These are phyloP conservation scores for Malachius bipustulatus DNA, from an alignment of 2,888 invertebrate species.

Conservation along the genomic window DNA sequence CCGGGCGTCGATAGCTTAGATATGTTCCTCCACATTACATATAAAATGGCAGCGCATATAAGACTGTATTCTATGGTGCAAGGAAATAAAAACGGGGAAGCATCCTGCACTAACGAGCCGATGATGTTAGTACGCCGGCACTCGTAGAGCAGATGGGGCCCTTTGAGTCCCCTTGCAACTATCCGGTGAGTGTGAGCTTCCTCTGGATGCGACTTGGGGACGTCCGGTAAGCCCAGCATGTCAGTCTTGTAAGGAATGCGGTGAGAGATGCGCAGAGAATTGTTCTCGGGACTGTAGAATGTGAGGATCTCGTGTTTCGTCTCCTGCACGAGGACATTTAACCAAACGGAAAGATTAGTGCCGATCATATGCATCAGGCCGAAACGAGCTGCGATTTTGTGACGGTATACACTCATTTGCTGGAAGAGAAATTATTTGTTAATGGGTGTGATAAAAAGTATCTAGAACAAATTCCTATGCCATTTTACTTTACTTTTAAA, in stretches of 20 bases:
- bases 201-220: constrained; percentile 29
- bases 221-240: constrained; percentile 28
- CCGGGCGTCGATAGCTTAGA: constrained; percentile 44
- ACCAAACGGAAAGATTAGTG: constrained; percentile 94
- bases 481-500: too few species aligned
- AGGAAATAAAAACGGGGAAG: constrained; percentile 76
- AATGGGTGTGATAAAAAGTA: too few species aligned
- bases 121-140: constrained; percentile 82
- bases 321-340: constrained; percentile 87
- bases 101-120: constrained; percentile 50
- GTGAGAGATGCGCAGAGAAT: constrained; percentile 67
- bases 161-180: constrained; percentile 66
- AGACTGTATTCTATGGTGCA: constrained; percentile 92
- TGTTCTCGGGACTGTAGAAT: constrained; percentile 81
- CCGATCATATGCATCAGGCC: constrained; percentile 99
- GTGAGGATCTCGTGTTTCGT: constrained; percentile 90
- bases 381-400: constrained; percentile 81
- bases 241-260: constrained; percentile 49
- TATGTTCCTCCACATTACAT: constrained; percentile 93
- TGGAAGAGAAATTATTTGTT: constrained; percentile 32
- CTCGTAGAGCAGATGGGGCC: constrained; percentile 79
- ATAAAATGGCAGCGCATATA: constrained; percentile 90
- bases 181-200: constrained; percentile 46
- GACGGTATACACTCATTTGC: constrained; percentile 86
- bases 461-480: background rate